Conservation (phyloP, 2,113 vertebrate genomes). For the Petrocephalus microphthalmus region DNA sequence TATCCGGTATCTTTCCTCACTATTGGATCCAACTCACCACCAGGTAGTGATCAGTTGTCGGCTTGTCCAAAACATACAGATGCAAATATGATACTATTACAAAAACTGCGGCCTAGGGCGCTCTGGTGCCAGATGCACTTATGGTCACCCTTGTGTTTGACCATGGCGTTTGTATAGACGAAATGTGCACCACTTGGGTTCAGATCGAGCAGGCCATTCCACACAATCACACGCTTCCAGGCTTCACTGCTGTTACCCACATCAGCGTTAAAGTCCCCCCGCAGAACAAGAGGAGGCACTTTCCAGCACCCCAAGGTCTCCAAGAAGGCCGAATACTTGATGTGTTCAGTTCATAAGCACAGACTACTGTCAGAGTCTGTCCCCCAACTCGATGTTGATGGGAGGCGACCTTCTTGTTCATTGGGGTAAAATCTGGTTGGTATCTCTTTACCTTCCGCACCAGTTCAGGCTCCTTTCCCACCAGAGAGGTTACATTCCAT, state of each 20-base stretch:
- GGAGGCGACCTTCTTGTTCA: no score
- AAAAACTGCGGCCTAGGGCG: neutral
- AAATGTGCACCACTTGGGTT: neutral
- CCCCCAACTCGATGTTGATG: no score
- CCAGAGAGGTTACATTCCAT: no score
- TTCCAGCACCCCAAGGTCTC: no score
- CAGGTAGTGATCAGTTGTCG: neutral
- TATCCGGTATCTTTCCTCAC: neutral
- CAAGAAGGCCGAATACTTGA: no score
- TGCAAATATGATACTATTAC: neutral
- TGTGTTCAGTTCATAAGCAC: no score
- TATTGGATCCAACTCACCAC: neutral
- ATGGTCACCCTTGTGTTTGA: neutral
- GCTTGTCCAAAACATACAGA: neutral
- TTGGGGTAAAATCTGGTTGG: no score
- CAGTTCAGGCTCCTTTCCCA: no score
- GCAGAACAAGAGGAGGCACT: no score
- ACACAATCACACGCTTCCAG: neutral
- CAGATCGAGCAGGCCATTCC: neutral
- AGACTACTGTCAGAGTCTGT: no score
- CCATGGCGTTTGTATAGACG: neutral
- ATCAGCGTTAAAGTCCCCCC: no score
- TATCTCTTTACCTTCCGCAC: no score
- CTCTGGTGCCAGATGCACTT: neutral
- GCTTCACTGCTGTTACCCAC: neutral